Evolutionary conservation across 2,888 invertebrate species (phyloP).

Genomic region (Drosophila ustulata): DNA sequence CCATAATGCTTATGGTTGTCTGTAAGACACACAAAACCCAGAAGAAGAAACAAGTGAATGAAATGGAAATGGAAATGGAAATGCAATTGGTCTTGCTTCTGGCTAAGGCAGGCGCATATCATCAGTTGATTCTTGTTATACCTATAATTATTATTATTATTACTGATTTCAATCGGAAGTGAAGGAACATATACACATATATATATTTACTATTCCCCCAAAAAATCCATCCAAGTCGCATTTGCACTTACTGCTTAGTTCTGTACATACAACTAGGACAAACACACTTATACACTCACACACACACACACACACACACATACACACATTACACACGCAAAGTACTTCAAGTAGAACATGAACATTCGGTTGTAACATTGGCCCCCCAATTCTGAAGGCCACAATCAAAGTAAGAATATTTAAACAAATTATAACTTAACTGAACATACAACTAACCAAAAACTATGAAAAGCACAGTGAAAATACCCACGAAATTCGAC

Average conservation of each 20-base stretch:
- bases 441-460: slow-evolving; percentile 17
- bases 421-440: slow-evolving; percentile 19
- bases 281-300: slow-evolving; percentile 6
- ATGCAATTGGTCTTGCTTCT: neutral
- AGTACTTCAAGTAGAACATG: slow-evolving; percentile 63
- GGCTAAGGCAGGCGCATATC: slow-evolving; percentile 30
- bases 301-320: slow-evolving; percentile 10
- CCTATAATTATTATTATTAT: slow-evolving; percentile 26
- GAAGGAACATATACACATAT: slow-evolving; percentile 1
- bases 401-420: slow-evolving; percentile 47
- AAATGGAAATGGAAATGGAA: neutral
- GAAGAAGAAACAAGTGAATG: neutral
- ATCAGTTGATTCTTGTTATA: slow-evolving; percentile 26
- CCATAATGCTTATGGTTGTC: slow-evolving; percentile 45
- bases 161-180: slow-evolving; percentile 25
- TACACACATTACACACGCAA: slow-evolving; percentile 13
- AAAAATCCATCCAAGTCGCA: slow-evolving; percentile 69
- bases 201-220: slow-evolving; percentile 15
- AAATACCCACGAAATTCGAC: slow-evolving; percentile 28
- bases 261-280: slow-evolving; percentile 60
- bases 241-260: slow-evolving; percentile 69
- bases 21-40: slow-evolving; percentile 46
- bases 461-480: slow-evolving; percentile 16
- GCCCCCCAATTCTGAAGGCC: slow-evolving; percentile 44
- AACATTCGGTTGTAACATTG: slow-evolving; percentile 70